Percentiles rank a stretch among this genome's conserved stretches.
These are phyloP conservation scores for Riparia riparia DNA, from an alignment of 2,113 vertebrate species.

Conservation along the genomic window DNA sequence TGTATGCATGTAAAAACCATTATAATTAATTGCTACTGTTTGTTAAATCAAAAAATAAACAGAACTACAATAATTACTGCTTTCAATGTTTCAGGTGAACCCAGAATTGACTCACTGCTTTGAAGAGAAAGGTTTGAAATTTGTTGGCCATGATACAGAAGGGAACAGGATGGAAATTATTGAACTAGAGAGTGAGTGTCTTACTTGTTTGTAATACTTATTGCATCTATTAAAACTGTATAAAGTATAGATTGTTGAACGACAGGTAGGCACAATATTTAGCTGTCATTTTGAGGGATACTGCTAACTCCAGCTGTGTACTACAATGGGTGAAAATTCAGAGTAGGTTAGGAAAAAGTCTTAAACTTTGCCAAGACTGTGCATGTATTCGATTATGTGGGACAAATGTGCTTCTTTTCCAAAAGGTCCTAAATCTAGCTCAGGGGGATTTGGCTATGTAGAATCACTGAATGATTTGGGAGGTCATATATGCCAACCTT, in stretches of 20 bases:
- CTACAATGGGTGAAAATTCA: background rate
- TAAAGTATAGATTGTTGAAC: background rate
- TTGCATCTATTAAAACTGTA: background rate
- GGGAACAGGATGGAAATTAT: constrained; percentile 82
- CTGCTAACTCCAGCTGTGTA: background rate
- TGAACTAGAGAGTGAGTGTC: constrained; percentile 79
- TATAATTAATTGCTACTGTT: background rate
- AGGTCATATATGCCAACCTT: background rate
- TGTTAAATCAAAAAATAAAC: background rate
- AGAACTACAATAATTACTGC: background rate
- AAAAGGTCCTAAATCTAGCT: background rate
- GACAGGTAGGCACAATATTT: background rate
- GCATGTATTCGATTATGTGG: background rate
- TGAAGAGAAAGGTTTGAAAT: constrained; percentile 80
- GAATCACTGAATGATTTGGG: background rate
- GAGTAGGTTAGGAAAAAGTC: background rate
- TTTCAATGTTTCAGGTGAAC: constrained; percentile 75
- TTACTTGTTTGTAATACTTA: background rate
- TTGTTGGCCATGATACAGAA: constrained; percentile 78
- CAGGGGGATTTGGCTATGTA: background rate
- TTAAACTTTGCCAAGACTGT: background rate
- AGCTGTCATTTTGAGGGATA: background rate
- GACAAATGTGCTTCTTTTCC: background rate
- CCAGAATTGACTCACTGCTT: constrained; percentile 75
- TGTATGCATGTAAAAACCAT: background rate